These are phyloP conservation scores for Drosophila takahashii DNA, from an alignment of 1,140 invertebrate species.

Conservation along the genomic window DNA sequence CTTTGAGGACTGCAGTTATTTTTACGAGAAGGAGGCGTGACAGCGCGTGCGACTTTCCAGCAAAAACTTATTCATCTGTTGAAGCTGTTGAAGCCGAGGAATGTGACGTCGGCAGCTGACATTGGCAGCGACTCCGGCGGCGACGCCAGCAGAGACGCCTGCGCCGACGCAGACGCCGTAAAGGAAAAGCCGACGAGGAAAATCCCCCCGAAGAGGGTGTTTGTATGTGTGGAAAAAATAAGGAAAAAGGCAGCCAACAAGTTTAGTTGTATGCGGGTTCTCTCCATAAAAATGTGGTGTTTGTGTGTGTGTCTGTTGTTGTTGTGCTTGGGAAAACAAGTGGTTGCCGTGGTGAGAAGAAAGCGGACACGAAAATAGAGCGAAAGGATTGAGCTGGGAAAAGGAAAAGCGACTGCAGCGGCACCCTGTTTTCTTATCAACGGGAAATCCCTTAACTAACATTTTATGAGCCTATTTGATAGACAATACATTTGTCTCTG, in stretches of 20 bases:
- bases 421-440: conserved; percentile 12
- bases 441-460: no score
- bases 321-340: conserved; percentile 84
- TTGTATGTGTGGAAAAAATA: conserved; percentile 12
- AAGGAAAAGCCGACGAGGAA: conserved; percentile 35
- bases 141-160: conserved; percentile 30
- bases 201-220: conserved; percentile 17
- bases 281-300: conserved; percentile 10
- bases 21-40: conserved; percentile 45
- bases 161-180: conserved; percentile 42
- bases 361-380: conserved; percentile 56
- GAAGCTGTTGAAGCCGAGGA: conserved; percentile 50
- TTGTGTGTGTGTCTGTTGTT: conserved; percentile 59
- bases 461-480: no score
- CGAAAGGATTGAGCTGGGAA: conserved; percentile 34
- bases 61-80: conserved; percentile 79
- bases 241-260: conserved; percentile 24
- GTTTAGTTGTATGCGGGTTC: conserved; percentile 1
- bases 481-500: no score
- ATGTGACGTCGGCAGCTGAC: conserved; percentile 31
- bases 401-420: conserved; percentile 23
- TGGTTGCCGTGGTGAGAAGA: conserved; percentile 83
- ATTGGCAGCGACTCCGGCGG: conserved; percentile 19
- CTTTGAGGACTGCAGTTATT: conserved; percentile 46
- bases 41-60: conserved; percentile 59